These are phyloP conservation scores for Danaus chrysippus DNA, from an alignment of 2,888 invertebrate genomes.

Conservation along the genomic window DNA sequence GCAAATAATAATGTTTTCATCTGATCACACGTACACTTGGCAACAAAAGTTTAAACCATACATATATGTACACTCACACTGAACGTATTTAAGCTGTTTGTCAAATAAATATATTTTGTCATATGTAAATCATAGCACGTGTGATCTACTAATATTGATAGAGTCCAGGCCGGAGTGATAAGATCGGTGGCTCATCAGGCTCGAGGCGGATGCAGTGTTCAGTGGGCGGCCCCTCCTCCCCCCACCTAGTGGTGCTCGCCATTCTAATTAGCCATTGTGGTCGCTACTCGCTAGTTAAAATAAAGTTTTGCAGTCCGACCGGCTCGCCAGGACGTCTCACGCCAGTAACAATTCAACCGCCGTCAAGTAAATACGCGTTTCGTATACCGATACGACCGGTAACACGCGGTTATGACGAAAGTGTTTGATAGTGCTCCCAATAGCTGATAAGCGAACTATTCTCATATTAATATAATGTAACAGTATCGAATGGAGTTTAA, in stretches of 20 bases:
- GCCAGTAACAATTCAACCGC: conserved; percentile 60
- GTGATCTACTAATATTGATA: conserved; percentile 33
- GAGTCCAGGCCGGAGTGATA: conserved; percentile 46
- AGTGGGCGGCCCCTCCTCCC: conserved; percentile 69
- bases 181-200: conserved; percentile 57
- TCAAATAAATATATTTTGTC: conserved; percentile 19
- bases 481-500: conserved; percentile 17
- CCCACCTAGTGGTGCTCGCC: conserved; percentile 63
- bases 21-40: too few relatives aligned
- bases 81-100: conserved; percentile 15
- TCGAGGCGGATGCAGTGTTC: conserved; percentile 73
- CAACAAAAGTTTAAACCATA: too few relatives aligned
- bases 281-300: conserved; percentile 41
- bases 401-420: conserved; percentile 56
- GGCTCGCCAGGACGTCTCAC: conserved; percentile 43
- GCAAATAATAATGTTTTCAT: too few relatives aligned
- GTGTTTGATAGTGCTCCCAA: conserved; percentile 62
- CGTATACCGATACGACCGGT: conserved; percentile 16
- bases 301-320: conserved; percentile 69
- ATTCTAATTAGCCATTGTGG: conserved; percentile 79
- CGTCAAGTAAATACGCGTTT: conserved; percentile 54
- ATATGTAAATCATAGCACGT: conserved; percentile 22
- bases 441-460: conserved; percentile 53
- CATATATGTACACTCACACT: too few relatives aligned
- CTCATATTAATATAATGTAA: conserved; percentile 38